Evolutionary conservation across 1,140 invertebrate genomes (phyloP), one percentile per base, ranked within the genome.

Genomic region (Sycobia sp.): DNA sequence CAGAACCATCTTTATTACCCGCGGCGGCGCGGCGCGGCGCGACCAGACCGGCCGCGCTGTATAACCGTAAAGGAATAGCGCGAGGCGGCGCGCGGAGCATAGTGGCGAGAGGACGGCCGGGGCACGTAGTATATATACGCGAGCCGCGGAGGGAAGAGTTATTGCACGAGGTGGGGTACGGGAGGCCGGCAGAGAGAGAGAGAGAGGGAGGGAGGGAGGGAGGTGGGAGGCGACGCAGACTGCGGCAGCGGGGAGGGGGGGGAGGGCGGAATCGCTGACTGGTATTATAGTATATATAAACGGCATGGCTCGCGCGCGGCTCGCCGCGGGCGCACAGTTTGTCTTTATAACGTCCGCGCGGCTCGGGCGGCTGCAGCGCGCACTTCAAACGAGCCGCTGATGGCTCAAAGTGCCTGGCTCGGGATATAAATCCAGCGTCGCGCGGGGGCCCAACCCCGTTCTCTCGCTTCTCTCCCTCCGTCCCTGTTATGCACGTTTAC

Each of bases 1-100:
- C 76, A 81, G 78, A 81, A 81, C 80, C 79, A 82, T 83, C 78
- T 83, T 83, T 83, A 83, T 82, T 80, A 82, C 76, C 73, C 77
- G n/a, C n/a, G 72, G 72, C 60, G 53, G 16, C 22, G 39, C 59
- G 70, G 69, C 59, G 46, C 47, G 61, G 68, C 56, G 46, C 59
- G 46, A 41, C 18, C 51, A 18, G 59, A 58, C 67, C 69, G n/a
- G n/a, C n/a, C n/a, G n/a, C n/a, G n/a, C n/a, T n/a, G n/a, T 76
- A 73, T 79, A 80, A 78, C 75, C 76, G 76, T 77, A 78, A 79
- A 80, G 76, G 75, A 76, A 74, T 69, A 69, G 63, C 61, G 59
- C 67, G 69, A 68, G 54, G 34, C 51, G 38, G 65, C 61, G 32
- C n/a, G n/a, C n/a, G n/a, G n/a, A n/a, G n/a, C n/a, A n/a, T n/a